Percentiles rank a stretch among this genome's conserved stretches.
Evolutionary conservation across 2,888 invertebrate species (phyloP).

Genomic region (Cheilosia impressa): DNA sequence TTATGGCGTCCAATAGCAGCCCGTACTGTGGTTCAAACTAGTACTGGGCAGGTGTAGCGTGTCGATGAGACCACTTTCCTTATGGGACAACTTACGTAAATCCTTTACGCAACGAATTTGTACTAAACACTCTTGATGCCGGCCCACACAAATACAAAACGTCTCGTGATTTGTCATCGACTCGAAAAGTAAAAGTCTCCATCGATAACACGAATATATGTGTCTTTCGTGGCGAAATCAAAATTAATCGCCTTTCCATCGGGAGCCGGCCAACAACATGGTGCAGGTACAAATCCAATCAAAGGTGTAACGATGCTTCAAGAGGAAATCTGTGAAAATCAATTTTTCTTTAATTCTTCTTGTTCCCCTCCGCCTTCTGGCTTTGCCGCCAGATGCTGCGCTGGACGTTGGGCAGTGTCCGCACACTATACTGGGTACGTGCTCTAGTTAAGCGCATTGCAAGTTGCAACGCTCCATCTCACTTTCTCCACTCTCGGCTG

Average conservation of each 20-base stretch:
- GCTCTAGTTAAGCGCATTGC: constrained; percentile 41
- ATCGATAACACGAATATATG: not conserved
- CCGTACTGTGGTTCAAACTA: not conserved
- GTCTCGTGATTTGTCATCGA: constrained; percentile 27
- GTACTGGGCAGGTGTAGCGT: not conserved
- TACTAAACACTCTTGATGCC: not conserved
- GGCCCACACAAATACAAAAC: constrained; percentile 6
- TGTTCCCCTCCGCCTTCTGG: not conserved
- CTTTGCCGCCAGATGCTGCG: not conserved
- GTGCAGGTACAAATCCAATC: not conserved
- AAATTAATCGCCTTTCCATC: not conserved
- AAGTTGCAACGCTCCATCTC: constrained; percentile 17
- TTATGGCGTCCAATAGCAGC: too few relatives aligned
- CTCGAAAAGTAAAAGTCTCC: constrained; percentile 36
- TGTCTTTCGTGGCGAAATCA: constrained; percentile 9
- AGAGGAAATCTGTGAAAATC: constrained; percentile 39
- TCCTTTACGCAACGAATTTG: constrained; percentile 23
- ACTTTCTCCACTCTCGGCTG: constrained; percentile 44
- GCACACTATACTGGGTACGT: constrained; percentile 54
- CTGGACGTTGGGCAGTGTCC: constrained; percentile 26
- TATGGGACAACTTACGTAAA: constrained; percentile 22
- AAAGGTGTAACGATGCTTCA: constrained; percentile 28
- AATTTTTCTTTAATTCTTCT: constrained; percentile 22
- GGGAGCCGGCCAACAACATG: not conserved
- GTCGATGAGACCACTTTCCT: constrained; percentile 19